These are phyloP conservation scores for Psittacula cyanocephala DNA, from an alignment of 2,113 vertebrate species.

Conservation along the genomic window DNA sequence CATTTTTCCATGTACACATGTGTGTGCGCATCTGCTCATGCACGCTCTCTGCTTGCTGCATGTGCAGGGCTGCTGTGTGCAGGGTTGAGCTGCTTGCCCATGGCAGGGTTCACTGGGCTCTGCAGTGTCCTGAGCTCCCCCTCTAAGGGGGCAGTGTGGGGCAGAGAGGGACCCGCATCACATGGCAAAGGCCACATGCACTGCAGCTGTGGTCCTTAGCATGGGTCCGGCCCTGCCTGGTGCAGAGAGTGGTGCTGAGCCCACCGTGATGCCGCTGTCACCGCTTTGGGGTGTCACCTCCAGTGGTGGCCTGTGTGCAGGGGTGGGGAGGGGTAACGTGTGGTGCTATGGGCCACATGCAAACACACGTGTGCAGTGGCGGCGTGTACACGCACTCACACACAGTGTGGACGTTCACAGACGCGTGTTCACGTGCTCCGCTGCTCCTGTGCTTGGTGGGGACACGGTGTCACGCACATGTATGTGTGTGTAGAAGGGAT, in stretches of 20 bases:
- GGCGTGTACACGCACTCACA: background rate
- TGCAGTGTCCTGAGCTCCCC: background rate
- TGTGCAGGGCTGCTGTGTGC: background rate
- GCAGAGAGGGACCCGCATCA: accelerated
- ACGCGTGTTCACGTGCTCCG: accelerated
- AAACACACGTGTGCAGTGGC: accelerated
- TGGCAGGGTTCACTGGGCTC: background rate
- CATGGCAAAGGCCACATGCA: background rate
- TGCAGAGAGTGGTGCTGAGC: background rate
- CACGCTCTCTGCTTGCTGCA: background rate
- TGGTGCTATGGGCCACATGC: accelerated
- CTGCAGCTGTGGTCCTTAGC: background rate
- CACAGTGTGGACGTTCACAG: background rate
- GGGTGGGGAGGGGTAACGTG: background rate
- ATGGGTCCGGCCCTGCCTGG: background rate
- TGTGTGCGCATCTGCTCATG: too few species aligned
- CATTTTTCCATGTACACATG: background rate
- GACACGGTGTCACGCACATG: accelerated
- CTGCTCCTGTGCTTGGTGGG: background rate
- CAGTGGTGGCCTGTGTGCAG: background rate
- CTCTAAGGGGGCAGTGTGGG: background rate
- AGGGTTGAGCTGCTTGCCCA: background rate
- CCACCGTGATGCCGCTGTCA: background rate
- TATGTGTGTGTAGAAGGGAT: background rate
- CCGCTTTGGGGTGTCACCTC: background rate